Percentiles rank a stretch among this genome's conserved stretches.
Conservation (phyloP, 2,113 vertebrate species). For the Himantopus leucocephalus region DNA sequence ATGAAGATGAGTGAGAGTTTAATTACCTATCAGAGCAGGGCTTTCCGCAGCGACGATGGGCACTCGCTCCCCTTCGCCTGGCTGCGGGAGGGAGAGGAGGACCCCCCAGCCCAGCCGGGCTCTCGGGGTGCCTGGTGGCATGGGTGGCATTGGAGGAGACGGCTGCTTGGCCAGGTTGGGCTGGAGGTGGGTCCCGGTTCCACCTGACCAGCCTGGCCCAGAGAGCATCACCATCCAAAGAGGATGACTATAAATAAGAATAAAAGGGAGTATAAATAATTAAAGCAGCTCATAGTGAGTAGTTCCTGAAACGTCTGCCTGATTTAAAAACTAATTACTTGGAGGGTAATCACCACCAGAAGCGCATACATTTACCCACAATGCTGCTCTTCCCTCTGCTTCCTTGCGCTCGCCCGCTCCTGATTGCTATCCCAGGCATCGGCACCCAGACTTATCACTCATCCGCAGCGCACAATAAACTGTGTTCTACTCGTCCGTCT, state of each 20-base stretch:
- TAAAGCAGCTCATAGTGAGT: slow-evolving; percentile 56
- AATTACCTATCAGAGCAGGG: background rate
- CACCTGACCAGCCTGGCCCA: background rate
- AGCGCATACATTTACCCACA: slow-evolving; percentile 18
- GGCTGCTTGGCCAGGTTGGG: background rate
- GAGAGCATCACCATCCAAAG: background rate
- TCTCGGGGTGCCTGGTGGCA: background rate
- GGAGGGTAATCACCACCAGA: slow-evolving; percentile 47
- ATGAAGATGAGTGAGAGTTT: slow-evolving; percentile 63
- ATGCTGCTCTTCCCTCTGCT: background rate
- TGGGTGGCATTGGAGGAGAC: background rate
- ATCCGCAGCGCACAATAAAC: background rate
- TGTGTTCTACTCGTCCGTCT: background rate
- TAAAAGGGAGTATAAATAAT: slow-evolving; percentile 64
- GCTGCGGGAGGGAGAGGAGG: background rate
- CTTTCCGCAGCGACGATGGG: accelerated
- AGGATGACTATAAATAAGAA: slow-evolving; percentile 39
- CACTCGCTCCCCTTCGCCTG: accelerated
- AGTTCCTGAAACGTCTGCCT: slow-evolving; percentile 63
- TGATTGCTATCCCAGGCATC: background rate
- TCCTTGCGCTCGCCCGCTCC: background rate
- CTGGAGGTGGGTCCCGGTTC: background rate
- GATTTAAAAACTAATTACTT: slow-evolving; percentile 74
- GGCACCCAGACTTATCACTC: background rate
- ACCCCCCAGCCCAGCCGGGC: background rate